These are phyloP conservation scores for Neopelma chrysocephalum DNA, from an alignment of 2,797 vertebrate genomes.

Conservation along the genomic window DNA sequence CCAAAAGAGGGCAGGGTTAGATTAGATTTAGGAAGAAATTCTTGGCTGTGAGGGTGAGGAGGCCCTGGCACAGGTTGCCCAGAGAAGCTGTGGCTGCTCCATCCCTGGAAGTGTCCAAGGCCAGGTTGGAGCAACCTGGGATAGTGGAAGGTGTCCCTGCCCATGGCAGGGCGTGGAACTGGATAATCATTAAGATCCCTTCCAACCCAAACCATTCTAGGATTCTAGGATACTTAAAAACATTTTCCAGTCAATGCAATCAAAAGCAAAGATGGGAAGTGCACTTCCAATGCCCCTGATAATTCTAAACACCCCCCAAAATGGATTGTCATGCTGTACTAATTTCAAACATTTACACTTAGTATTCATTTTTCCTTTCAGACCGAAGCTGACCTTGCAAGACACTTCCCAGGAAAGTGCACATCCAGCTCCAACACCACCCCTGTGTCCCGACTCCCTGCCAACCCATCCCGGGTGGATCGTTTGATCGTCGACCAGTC, in stretches of 20 bases:
- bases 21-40: background rate
- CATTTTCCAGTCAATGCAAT: fast-evolving
- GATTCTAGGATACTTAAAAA: background rate
- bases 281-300: fast-evolving
- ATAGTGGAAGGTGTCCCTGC: background rate
- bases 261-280: fast-evolving
- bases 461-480: conserved; percentile 64
- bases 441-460: background rate
- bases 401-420: conserved; percentile 59
- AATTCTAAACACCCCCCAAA: background rate
- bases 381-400: conserved; percentile 71
- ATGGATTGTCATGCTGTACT: fast-evolving
- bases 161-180: fast-evolving
- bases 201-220: background rate
- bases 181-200: background rate
- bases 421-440: background rate
- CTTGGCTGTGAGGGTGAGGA: fast-evolving
- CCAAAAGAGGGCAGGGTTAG: background rate
- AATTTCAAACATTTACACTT: fast-evolving
- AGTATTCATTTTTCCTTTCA: background rate
- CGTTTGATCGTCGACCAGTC: conserved; percentile 61
- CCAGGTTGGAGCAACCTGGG: fast-evolving
- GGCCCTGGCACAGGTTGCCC: background rate
- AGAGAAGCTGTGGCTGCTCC: background rate
- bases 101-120: background rate